Evolutionary conservation across 1,140 invertebrate genomes (phyloP).

Genomic region (Drosophila elegans): DNA sequence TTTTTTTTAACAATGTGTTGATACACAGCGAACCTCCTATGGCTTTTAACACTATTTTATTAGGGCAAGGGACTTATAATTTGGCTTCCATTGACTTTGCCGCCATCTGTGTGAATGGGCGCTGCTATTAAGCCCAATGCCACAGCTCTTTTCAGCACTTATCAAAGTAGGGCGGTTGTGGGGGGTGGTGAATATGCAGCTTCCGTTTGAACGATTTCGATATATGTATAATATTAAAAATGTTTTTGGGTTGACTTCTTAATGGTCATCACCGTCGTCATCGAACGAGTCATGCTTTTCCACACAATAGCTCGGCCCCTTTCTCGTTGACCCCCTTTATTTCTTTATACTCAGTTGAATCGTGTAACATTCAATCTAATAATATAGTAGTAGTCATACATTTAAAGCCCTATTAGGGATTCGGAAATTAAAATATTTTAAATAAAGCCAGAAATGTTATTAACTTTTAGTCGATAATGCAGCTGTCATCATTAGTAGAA

Average conservation of each 20-base stretch:
- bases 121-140: slow-evolving; percentile 68
- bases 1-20: too few species aligned
- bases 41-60: too few species aligned
- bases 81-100: slow-evolving; percentile 70
- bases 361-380: too few species aligned
- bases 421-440: background rate
- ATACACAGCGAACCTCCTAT: too few species aligned
- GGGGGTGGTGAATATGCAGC: slow-evolving; percentile 25
- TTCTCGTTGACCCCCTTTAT: background rate
- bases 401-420: too few species aligned
- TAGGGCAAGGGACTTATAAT: slow-evolving; percentile 33
- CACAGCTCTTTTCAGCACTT: slow-evolving; percentile 59
- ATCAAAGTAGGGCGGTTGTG: slow-evolving; percentile 41
- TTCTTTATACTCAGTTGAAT: too few species aligned
- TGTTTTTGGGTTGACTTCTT: slow-evolving; percentile 15
- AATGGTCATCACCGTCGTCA: slow-evolving; percentile 12
- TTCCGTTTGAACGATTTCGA: slow-evolving; percentile 32
- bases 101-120: slow-evolving; percentile 68
- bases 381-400: too few species aligned
- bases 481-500: slow-evolving; percentile 32
- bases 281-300: slow-evolving; percentile 43
- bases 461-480: slow-evolving; percentile 21
- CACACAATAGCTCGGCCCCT: slow-evolving; percentile 17
- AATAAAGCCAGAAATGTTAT: background rate
- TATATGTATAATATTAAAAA: slow-evolving; percentile 30